Evolutionary conservation across 2,888 invertebrate genomes (phyloP).

Genomic region (Molorchus minor): DNA sequence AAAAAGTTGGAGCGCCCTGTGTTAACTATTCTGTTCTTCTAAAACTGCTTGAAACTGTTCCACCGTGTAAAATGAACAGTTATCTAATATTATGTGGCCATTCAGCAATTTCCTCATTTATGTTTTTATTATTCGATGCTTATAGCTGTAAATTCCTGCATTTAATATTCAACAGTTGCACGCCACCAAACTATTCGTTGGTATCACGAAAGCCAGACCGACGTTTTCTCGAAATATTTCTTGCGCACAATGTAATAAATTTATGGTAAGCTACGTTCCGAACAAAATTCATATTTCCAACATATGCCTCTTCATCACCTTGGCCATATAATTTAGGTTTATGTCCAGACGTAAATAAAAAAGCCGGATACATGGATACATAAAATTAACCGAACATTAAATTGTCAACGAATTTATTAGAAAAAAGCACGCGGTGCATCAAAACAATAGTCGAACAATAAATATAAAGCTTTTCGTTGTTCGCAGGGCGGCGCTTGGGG

Average conservation of each 20-base stretch:
- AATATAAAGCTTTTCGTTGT: too few species aligned
- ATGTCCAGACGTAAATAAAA: conserved; percentile 46
- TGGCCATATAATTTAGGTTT: conserved; percentile 45
- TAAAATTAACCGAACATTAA: conserved; percentile 38
- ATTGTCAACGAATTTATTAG: conserved; percentile 31
- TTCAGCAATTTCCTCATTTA: background rate
- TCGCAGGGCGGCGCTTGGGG: too few species aligned
- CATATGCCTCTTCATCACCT: conserved; percentile 47
- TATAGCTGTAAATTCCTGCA: conserved; percentile 13
- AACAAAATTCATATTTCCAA: conserved; percentile 29
- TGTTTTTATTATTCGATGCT: conserved; percentile 5
- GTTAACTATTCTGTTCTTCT: too few species aligned
- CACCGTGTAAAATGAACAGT: background rate
- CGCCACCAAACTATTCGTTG: background rate
- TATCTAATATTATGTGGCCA: background rate
- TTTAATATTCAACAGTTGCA: conserved; percentile 20
- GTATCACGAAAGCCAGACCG: background rate
- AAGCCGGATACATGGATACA: conserved; percentile 44
- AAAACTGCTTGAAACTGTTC: too few species aligned
- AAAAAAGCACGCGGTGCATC: too few species aligned
- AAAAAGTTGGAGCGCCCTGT: too few species aligned
- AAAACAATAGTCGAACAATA: too few species aligned
- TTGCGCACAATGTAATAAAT: conserved; percentile 14
- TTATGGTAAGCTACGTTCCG: conserved; percentile 1
- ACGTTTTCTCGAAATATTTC: conserved; percentile 14